Base-by-base conservation (phyloP, 2,113 vertebrate species). In the Peromyscus leucopus region DNA sequence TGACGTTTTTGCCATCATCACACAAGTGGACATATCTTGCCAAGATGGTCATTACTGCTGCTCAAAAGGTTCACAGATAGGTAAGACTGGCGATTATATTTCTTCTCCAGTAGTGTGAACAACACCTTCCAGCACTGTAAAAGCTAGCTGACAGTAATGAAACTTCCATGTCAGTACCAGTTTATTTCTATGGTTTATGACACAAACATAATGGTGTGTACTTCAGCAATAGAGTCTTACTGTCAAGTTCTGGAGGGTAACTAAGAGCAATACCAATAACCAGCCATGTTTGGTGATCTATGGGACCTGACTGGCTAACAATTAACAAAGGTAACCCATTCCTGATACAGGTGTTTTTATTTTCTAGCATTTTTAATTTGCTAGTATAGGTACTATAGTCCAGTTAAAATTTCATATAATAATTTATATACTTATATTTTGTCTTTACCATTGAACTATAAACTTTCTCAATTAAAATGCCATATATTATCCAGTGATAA, bases 391-490 rank as follows among this genome's bases (percentile, higher is more conserved):
- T 83, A 83, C 8, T 26, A 16, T 83, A n/a, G n/a, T n/a, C 36
- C 80, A 11, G 39, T 65, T 85, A 46, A 0, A 83, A 22, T 24
- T 93, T 26, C 75, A 4, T 79, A 19, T 84, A 59, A 33, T 61
- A 72, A 95, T 76, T 71, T 85, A 71, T 39, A 39, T 63, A 85
- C 90, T 91, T 79, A 59, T 59, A n/a, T 48, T 19, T 82, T 75
- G 48, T 59, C 39, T 91, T 80, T 92, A n/a, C n/a, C n/a, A n/a
- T 46, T 61, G 9, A 63, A 71, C 7, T 69, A 31, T 79, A 22
- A 94, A 36, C 36, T 96, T 92, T 79, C 46, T 91, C 63, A 93
- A 95, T 33, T 80, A 83, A 89, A 84, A 94, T 31, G 21, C 51
- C 16, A 55, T 48, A 51, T n/a, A 67, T 55, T 72, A 59, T 9